A percentile compares a stretch with the other conserved stretches of the same genome.
These are phyloP conservation scores for Sebastiscus tertius DNA, from an alignment of 2,797 vertebrate genomes.

Conservation along the genomic window DNA sequence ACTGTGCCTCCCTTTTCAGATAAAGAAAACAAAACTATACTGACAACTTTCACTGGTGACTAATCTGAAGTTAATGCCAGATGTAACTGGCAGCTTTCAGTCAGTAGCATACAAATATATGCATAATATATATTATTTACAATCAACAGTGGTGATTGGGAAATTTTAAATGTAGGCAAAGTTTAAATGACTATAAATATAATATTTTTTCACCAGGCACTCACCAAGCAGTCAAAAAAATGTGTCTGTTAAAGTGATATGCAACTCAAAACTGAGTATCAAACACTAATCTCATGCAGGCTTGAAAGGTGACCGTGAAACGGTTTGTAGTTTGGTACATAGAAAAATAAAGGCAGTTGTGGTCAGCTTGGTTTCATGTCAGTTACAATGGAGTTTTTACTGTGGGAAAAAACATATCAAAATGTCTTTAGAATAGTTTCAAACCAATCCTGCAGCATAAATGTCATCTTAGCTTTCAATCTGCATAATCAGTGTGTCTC, in stretches of 20 bases:
- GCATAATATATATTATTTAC: neutral
- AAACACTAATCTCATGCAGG: neutral
- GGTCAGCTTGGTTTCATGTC: neutral
- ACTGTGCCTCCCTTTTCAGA: neutral
- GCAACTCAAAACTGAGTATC: neutral
- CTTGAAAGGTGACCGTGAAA: neutral
- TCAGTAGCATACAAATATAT: neutral
- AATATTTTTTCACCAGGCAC: neutral
- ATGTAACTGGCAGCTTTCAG: neutral
- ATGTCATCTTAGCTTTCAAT: neutral
- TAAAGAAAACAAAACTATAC: neutral
- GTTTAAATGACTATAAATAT: neutral
- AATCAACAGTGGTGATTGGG: neutral
- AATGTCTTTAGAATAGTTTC: neutral
- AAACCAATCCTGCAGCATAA: neutral
- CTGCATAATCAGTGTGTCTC: neutral
- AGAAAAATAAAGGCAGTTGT: neutral
- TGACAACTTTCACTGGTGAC: neutral
- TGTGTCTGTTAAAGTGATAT: neutral
- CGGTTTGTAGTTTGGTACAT: neutral
- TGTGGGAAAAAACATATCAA: neutral
- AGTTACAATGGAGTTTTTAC: neutral
- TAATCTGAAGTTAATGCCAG: neutral
- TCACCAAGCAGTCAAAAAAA: neutral
- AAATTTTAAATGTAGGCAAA: neutral